Percentiles rank a stretch among this genome's conserved stretches.
These are phyloP conservation scores for Aethina tumida DNA, from an alignment of 1,140 invertebrate genomes.

Conservation along the genomic window DNA sequence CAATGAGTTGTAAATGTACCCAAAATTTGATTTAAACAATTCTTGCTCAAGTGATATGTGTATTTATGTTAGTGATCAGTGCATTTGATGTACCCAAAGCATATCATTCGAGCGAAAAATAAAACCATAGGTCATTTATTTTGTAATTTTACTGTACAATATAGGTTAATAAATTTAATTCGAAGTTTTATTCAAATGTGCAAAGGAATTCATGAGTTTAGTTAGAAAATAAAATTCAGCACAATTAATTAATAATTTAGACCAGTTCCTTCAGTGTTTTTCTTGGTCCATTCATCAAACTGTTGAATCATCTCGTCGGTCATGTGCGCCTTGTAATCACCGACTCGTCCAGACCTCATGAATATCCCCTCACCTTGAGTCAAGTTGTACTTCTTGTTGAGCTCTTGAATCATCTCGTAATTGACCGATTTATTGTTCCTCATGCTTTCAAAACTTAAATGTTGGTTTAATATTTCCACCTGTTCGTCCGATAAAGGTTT, in stretches of 20 bases:
- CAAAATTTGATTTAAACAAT: too few species aligned
- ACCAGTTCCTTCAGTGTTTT: constrained; percentile 36
- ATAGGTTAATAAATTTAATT: too few species aligned
- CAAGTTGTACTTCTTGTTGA: constrained; percentile 37
- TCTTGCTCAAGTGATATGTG: too few species aligned
- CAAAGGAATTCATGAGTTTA: too few species aligned
- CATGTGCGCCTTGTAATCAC: constrained; percentile 55
- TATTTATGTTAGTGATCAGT: too few species aligned
- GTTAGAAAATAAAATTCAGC: too few species aligned
- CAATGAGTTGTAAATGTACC: constrained; percentile 61
- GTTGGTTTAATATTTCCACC: constrained; percentile 40
- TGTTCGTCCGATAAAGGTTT: constrained; percentile 41
- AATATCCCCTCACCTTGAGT: constrained; percentile 41
- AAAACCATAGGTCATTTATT: too few species aligned
- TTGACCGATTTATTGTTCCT: constrained; percentile 61
- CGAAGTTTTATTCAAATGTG: too few species aligned
- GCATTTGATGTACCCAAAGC: too few species aligned
- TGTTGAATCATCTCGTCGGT: constrained; percentile 39
- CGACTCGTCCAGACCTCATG: constrained; percentile 51
- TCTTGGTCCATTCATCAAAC: constrained; percentile 47
- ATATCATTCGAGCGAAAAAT: too few species aligned
- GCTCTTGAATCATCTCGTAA: constrained; percentile 39
- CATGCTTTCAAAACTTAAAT: constrained; percentile 57
- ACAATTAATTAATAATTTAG: constrained; percentile 13
- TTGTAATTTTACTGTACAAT: too few species aligned